Percentiles rank a stretch among this genome's conserved stretches.
These are phyloP conservation scores for Furcula furcula DNA, from an alignment of 2,888 invertebrate genomes.

Conservation along the genomic window DNA sequence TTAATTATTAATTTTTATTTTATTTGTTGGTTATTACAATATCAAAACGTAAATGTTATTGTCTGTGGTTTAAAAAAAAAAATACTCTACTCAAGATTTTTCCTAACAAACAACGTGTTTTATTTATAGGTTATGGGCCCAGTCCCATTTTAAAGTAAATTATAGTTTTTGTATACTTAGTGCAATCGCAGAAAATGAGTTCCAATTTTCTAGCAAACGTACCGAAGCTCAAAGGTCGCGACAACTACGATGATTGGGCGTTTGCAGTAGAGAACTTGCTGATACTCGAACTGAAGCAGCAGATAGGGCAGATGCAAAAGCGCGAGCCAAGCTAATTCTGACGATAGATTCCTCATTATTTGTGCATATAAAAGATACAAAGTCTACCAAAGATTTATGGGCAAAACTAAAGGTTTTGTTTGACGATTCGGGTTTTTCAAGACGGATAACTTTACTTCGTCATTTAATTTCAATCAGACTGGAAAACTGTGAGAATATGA, in stretches of 20 bases:
- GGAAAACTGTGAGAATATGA: not conserved
- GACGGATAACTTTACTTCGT: not conserved
- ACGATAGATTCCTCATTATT: slow-evolving; percentile 2
- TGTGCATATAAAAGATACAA: slow-evolving; percentile 2
- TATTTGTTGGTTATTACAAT: too few relatives aligned
- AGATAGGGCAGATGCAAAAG: slow-evolving; percentile 1
- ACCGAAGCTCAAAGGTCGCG: slow-evolving; percentile 1
- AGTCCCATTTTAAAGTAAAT: not conserved
- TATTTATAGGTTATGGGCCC: not conserved
- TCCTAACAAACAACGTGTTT: too few relatives aligned
- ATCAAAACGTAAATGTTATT: too few relatives aligned
- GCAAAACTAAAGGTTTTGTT: slow-evolving; percentile 1
- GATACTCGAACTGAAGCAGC: not conserved
- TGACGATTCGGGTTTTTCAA: not conserved
- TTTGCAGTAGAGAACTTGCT: not conserved
- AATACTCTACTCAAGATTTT: too few relatives aligned
- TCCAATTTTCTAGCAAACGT: slow-evolving; percentile 1
- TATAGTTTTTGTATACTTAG: slow-evolving; percentile 25
- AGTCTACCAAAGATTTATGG: not conserved
- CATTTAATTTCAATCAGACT: not conserved
- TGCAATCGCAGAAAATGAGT: slow-evolving; percentile 28
- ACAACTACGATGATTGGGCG: slow-evolving; percentile 1
- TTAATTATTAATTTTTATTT: too few relatives aligned
- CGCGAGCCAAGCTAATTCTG: slow-evolving; percentile 1
- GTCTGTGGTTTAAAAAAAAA: too few relatives aligned